phyloP scores from a whole-genome alignment of 2,797 vertebrate species.

The Coranthus polyacanthus region DNA sequence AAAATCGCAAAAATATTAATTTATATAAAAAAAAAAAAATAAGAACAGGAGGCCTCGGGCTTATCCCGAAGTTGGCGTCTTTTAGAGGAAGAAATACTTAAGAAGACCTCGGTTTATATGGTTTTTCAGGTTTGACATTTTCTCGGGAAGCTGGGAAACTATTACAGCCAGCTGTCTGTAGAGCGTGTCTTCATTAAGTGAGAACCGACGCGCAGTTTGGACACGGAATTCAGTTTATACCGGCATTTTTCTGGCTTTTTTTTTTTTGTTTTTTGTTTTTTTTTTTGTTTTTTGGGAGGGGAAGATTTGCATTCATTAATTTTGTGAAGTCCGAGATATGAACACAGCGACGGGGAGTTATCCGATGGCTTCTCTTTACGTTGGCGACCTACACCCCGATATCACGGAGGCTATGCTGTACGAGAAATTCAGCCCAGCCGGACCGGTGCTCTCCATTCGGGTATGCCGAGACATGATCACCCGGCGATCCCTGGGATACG shows the following conservation, averaged over 20 bases:
- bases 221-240: slow-evolving; percentile 11
- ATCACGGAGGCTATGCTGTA: slow-evolving; percentile 99
- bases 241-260: too few species aligned
- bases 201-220: slow-evolving; percentile 35
- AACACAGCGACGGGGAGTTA: slow-evolving; percentile 94
- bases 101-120: slow-evolving; percentile 24
- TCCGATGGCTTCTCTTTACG: slow-evolving; percentile 98
- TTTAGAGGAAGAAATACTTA: slow-evolving; percentile 46
- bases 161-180: slow-evolving; percentile 30
- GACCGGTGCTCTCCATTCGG: slow-evolving; percentile 96
- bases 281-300: slow-evolving; percentile 28
- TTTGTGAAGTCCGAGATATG: slow-evolving; percentile 81
- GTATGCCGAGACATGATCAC: slow-evolving; percentile 99
- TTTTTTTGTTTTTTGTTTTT: slow-evolving; percentile 35
- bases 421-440: slow-evolving; percentile 98
- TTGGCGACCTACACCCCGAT: slow-evolving; percentile 97
- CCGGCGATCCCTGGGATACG: slow-evolving; percentile 95
- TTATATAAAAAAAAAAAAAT: slow-evolving; percentile 30
- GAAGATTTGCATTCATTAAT: slow-evolving; percentile 20
- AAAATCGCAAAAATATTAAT: slow-evolving; percentile 74
- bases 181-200: slow-evolving; percentile 13
- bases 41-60: slow-evolving; percentile 67
- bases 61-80: slow-evolving; percentile 66
- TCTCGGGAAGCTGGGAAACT: slow-evolving; percentile 24
- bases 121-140: slow-evolving; percentile 31